Percentiles rank a stretch among this genome's conserved stretches.
Evolutionary conservation across 2,797 vertebrate genomes (phyloP).

Genomic region (Mus spretus): DNA sequence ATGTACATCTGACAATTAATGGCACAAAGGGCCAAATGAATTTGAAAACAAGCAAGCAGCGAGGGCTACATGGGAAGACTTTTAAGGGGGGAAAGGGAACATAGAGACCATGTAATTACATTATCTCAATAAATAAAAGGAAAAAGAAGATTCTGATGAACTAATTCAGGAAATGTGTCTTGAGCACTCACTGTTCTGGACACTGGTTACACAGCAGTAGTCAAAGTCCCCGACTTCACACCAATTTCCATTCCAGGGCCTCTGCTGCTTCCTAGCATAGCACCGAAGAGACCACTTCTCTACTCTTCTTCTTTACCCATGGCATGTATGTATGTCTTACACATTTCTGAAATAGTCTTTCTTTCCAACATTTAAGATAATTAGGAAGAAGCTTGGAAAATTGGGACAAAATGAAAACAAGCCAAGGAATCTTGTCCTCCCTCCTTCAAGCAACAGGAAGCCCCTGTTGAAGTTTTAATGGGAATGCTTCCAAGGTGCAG

Average conservation of each 20-base stretch:
- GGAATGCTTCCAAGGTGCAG: background rate
- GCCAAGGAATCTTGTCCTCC: background rate
- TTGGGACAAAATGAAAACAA: background rate
- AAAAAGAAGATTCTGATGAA: background rate
- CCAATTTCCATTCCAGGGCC: background rate
- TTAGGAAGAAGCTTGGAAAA: background rate
- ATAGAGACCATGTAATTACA: background rate
- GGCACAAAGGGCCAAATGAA: background rate
- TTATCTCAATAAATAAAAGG: background rate
- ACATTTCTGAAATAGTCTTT: background rate
- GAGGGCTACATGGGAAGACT: too few relatives aligned
- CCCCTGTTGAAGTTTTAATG: background rate
- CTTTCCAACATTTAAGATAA: slow-evolving; percentile 9
- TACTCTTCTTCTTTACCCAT: background rate
- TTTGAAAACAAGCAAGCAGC: background rate
- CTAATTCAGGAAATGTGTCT: slow-evolving; percentile 24
- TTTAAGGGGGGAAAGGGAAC: background rate
- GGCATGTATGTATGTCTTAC: background rate
- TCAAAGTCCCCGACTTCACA: background rate
- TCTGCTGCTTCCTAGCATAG: background rate
- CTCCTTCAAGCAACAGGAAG: background rate
- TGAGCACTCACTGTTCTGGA: background rate
- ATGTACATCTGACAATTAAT: background rate
- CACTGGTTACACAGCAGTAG: background rate
- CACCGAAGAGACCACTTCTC: background rate